Evolutionary conservation across 2,113 vertebrate species (phyloP).

Genomic region (Melospiza georgiana): DNA sequence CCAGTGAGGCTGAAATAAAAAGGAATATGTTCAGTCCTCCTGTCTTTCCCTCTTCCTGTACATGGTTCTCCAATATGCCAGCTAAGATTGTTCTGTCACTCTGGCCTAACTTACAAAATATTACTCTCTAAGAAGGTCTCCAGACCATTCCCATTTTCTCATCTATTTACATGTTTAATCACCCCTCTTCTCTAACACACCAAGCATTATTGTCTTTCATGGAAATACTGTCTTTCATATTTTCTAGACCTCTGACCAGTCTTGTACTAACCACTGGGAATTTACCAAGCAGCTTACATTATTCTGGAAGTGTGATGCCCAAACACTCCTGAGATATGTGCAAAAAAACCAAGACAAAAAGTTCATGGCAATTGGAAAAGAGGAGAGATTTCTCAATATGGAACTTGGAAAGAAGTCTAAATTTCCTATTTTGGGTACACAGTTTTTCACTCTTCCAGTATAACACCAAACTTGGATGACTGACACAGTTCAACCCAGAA

Average conservation of each 20-base stretch:
- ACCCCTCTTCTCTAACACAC: neutral
- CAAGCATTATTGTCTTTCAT: neutral
- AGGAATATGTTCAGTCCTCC: neutral
- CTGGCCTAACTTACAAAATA: neutral
- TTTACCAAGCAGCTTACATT: neutral
- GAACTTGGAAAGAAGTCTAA: neutral
- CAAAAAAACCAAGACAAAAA: neutral
- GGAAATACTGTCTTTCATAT: neutral
- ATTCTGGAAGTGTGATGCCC: neutral
- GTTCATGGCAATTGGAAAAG: neutral
- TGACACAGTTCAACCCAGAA: neutral
- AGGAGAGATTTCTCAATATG: neutral
- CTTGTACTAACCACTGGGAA: neutral
- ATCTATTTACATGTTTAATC: neutral
- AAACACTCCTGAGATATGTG: neutral
- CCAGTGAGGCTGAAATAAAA: conserved; percentile 84
- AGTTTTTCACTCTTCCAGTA: neutral
- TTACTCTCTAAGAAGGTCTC: neutral
- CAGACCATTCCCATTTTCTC: neutral
- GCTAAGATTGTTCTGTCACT: neutral
- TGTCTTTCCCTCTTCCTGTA: neutral
- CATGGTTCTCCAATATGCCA: neutral
- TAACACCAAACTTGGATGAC: neutral
- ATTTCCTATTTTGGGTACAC: neutral
- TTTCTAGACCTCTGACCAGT: neutral